These are phyloP conservation scores for Rhinichthys klamathensis DNA, from an alignment of 2,113 vertebrate genomes.

Conservation along the genomic window DNA sequence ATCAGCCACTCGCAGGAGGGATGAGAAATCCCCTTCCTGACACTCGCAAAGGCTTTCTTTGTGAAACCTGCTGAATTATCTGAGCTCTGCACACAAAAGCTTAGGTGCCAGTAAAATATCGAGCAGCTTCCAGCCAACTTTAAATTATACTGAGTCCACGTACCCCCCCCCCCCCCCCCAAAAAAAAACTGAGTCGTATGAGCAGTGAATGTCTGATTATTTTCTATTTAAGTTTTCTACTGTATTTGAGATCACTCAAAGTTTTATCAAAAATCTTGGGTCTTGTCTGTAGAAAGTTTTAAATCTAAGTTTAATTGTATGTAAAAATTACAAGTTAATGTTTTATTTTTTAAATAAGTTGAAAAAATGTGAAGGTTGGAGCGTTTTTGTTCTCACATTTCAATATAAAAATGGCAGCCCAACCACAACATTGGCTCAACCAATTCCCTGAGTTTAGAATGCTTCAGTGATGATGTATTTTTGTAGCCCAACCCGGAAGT, in stretches of 20 bases:
- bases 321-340: not conserved
- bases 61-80: slow-evolving; percentile 42
- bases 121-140: slow-evolving; percentile 43
- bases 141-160: slow-evolving; percentile 30
- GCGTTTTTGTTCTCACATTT: not conserved
- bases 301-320: not conserved
- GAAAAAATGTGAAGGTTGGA: not conserved
- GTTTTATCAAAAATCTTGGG: not conserved
- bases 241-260: not conserved
- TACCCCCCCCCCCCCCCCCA: not conserved
- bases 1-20: slow-evolving; percentile 48
- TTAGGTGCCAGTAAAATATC: slow-evolving; percentile 48
- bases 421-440: not conserved
- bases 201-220: not conserved
- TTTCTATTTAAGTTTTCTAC: not conserved
- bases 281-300: not conserved
- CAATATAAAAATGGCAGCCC: not conserved
- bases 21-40: slow-evolving; percentile 49
- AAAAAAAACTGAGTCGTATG: not conserved
- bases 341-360: not conserved
- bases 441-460: not conserved
- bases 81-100: slow-evolving; percentile 41
- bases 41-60: slow-evolving; percentile 41
- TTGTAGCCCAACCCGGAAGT: not conserved
- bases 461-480: not conserved